Evolutionary conservation across 2,888 invertebrate species (phyloP), one percentile per base, ranked within the genome.

Genomic region (Erebia epiphron): DNA sequence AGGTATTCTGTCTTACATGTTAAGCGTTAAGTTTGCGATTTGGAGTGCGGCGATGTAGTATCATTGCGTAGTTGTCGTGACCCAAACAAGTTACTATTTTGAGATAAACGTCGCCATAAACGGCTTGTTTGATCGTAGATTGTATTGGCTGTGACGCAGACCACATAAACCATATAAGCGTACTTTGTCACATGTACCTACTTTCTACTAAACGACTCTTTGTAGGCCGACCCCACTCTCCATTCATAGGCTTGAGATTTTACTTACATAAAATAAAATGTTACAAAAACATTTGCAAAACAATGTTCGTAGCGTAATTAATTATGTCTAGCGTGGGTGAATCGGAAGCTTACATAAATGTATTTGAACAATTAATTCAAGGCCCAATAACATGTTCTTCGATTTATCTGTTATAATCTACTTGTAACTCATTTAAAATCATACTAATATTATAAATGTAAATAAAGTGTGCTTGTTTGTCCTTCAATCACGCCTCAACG

Each of bases 31-130:
- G 35, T 65, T 57, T 41, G 69, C 61, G 57, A 70, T 74, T 74
- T 68, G 70, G 65, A 72, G 70, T 74, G 61, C 60, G 64, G 65
- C 85, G 85, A 88, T 88, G 87, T 85, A 84, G 85, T 87, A 83
- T 86, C 88, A 90, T 89, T 90, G 87, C 89, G 88, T 86, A 83
- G 86, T 79, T 81, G 83, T 81, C 84, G 83, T 88, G 89, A 88
- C 86, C 89, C 87, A 89, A 91, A 91, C 92, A 88, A 88, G 90
- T 90, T 89, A 86, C 91, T 93, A 91, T 92, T 91, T 92, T 86
- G 89, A 92, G 91, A 91, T 92, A 91, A 91, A 88, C 87, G 86
- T 83, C 79, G 82, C 92, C 92, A 89, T 92, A 93, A 91, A 91
- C 86, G 91, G 88, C 78, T 62, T 60, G 71, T 66, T 61, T 83